phyloP scores from a whole-genome alignment of 2,113 vertebrate species.

The human (Homo sapiens) region GRCh38 chr6:52751501-52752000 shows the following conservation, averaged over 20 bases:
- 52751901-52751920: not conserved
- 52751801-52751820: fast-evolving
- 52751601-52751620: constrained; percentile 85
- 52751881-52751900: not conserved
- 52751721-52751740: not conserved
- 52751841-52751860: not conserved
- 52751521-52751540: not conserved
- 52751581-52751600: constrained; percentile 85
- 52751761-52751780: not conserved
- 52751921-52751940: not conserved
- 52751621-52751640: constrained; percentile 88
- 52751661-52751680: constrained; percentile 89
- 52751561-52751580: constrained; percentile 83
- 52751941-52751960: not conserved
- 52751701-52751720: constrained; percentile 81
- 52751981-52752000: not conserved
- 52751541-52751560: not conserved
- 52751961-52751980: not conserved
- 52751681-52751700: constrained; percentile 80
- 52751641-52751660: constrained; percentile 89
- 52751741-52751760: no score
- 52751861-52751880: not conserved
- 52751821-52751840: not conserved
- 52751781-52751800: not conserved
- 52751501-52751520: not conserved